Base-by-base conservation (phyloP, 2,888 invertebrate genomes). In the Polydrusus cervinus region DNA sequence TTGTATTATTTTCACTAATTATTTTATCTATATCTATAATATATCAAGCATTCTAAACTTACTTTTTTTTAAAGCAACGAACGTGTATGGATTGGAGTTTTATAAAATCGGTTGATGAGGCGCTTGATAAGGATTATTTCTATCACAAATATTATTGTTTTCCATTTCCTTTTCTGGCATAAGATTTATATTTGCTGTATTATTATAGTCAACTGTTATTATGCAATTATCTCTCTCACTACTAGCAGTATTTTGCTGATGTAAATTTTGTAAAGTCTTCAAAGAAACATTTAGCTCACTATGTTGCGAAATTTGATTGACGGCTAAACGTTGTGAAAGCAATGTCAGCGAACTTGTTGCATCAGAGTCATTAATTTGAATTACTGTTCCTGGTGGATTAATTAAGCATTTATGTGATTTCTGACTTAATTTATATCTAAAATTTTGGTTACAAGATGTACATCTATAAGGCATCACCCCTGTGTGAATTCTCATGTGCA, bases 401-500 rank as follows among this genome's bases (percentile, higher is more conserved):
- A 88, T 88, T 74, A 90, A 89, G 83, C 95, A 95, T 87, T 95
- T 95, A 83, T 95, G 95, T 3, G 94, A 95, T 82, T 94, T 89
- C 85, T 94, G 94, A 66, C 95, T 95, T 10, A 95, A 94, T 90
- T 95, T 95, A 82, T 95, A 95, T 74, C 95, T 90, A 85, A 95
- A 95, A 83, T 90, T 93, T 88, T 94, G 95, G 67, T 93, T 91
- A 84, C 95, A 96, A 8, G 91, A 90, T 53, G 93, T 92, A 83
- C 95, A 95, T 86, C 93, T 93, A 83, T 95, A 95, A 0, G 95
- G 95, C 94, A 95, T 94, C 0, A 91, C 94, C 40, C 95, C 95
- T 0, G 95, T 94, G 81, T 95, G 95, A 80, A 95, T 95, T 78
- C 95, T 90, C 77, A 93, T 90, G 84, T 96, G 95, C 0, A 96